A percentile compares a stretch with the other conserved stretches of the same genome.
Evolutionary conservation across 2,888 invertebrate species (phyloP).

Genomic region (Polia nebulosa): DNA sequence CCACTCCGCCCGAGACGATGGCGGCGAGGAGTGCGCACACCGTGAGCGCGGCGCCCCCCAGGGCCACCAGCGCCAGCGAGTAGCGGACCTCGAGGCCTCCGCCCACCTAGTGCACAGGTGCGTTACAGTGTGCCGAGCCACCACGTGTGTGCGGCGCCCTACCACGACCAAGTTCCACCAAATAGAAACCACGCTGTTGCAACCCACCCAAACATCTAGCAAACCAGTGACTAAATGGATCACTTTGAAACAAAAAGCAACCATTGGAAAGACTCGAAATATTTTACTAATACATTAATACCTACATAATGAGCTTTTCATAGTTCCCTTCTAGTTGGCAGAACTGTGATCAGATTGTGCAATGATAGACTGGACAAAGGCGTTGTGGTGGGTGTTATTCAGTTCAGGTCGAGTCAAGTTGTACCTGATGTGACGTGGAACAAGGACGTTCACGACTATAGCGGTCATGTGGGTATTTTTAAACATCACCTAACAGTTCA

Average conservation of each 20-base stretch:
- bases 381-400: constrained; percentile 42
- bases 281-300: constrained; percentile 5
- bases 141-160: constrained; percentile 38
- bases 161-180: constrained; percentile 36
- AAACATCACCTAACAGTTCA: constrained; percentile 72
- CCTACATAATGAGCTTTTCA: background rate
- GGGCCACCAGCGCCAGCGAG: constrained; percentile 94
- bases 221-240: constrained; percentile 4
- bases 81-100: constrained; percentile 94
- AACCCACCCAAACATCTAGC: background rate
- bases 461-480: constrained; percentile 88
- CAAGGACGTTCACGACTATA: constrained; percentile 54
- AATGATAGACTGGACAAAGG: constrained; percentile 61
- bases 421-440: constrained; percentile 57
- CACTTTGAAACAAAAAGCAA: constrained; percentile 26
- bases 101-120: constrained; percentile 79
- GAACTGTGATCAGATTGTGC: constrained; percentile 47
- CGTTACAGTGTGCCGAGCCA: constrained; percentile 50
- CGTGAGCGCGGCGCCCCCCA: constrained; percentile 93
- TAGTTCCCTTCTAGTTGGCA: constrained; percentile 49
- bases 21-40: constrained; percentile 94
- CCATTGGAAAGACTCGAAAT: background rate
- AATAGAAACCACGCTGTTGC: constrained; percentile 33
- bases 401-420: constrained; percentile 61
- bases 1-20: constrained; percentile 97